Conservation (phyloP, 1,140 invertebrate genomes). For the Olivierus martensii region DNA sequence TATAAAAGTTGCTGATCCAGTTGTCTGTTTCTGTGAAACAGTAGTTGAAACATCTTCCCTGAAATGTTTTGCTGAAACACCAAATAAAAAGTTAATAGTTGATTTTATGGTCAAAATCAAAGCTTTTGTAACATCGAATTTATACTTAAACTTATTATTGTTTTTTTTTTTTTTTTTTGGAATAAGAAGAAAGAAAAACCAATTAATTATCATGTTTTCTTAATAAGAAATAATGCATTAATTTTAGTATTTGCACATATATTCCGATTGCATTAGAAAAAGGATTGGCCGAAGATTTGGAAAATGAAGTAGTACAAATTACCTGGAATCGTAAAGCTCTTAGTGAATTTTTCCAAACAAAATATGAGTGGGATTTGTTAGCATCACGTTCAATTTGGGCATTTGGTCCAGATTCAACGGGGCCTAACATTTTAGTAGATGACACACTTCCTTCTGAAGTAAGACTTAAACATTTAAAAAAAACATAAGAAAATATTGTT, state of each 20-base stretch:
- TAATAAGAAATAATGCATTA: too few species aligned
- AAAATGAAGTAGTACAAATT: conserved; percentile 93
- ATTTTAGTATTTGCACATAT: too few species aligned
- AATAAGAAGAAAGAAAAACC: too few species aligned
- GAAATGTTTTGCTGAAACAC: conserved; percentile 99
- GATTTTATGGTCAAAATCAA: not conserved
- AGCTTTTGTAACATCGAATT: too few species aligned
- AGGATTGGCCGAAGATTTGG: conserved; percentile 96
- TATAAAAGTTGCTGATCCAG: conserved; percentile 93
- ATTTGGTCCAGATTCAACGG: conserved; percentile 91
- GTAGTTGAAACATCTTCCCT: conserved; percentile 97
- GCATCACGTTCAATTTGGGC: conserved; percentile 98
- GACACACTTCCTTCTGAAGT: conserved; percentile 94
- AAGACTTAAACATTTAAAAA: too few species aligned
- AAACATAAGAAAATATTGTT: too few species aligned
- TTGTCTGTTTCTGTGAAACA: conserved; percentile 97
- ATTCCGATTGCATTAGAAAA: conserved; percentile 94
- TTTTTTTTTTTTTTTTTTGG: too few species aligned
- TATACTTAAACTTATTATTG: too few species aligned
- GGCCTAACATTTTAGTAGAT: conserved; percentile 97
- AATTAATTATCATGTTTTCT: too few species aligned
- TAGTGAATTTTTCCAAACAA: conserved; percentile 98
- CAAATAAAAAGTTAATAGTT: conserved; percentile 94
- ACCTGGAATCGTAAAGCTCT: conserved; percentile 87
- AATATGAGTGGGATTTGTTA: conserved; percentile 99